Base-by-base conservation (phyloP, 1,140 invertebrate genomes). In the Drosophila hydei region DNA sequence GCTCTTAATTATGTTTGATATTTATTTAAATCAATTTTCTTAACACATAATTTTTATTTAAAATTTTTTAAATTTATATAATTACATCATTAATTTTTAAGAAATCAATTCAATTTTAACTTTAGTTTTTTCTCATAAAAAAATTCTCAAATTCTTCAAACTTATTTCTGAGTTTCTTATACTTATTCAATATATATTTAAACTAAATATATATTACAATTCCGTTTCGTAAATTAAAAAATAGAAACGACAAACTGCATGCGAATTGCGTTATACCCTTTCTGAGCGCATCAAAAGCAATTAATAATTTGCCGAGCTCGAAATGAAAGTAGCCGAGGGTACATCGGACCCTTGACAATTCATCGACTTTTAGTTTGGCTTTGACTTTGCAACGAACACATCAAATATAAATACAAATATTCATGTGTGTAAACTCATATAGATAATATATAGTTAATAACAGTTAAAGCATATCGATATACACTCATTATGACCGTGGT, bases 271-370 rank as follows among this genome's bases (percentile, higher is more conserved):
- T n/a, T 4, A 59, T 51, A 65, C 47, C 54, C 36, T 18, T 16
- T 0, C 30, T 30, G 0, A 59, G 68, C 5, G 68, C 58, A 67
- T 47, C 11, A 18, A 59, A 52, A 67, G 47, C 62, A 72, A 72
- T 67, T 65, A 65, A 60, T 14, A 43, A 36, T 63, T 11, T 50
- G 48, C 23, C 47, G 54, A 25, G 50, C 19, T 60, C 21, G 55
- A 70, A 77, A 74, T 59, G 74, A 76, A 74, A 76, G 74, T 76
- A 36, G 55, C 64, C 74, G 74, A 77, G 71, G 71, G 71, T 74
- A 70, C 40, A 30, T 70, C 47, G 72, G 47, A 54, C 64, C 71
- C 54, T 55, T 54, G 59, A 48, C 52, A 52, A 54, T 38, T 38
- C 45, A 19, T 6, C 25, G 33, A 36, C 23, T 19, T 45, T 76